Conservation (phyloP, 2,113 vertebrate genomes). For the Regulus satrapa region DNA sequence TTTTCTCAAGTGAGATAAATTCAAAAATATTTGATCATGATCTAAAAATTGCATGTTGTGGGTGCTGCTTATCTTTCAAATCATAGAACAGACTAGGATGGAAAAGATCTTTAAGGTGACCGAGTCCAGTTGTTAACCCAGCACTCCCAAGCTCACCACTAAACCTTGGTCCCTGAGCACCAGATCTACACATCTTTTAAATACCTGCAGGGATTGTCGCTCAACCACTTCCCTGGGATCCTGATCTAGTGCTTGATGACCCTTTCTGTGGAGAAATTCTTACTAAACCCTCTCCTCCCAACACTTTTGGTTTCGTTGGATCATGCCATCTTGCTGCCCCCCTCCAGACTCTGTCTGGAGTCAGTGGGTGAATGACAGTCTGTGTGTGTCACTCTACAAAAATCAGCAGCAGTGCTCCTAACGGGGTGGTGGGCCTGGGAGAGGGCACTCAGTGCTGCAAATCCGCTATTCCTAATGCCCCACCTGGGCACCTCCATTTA, state of each 20-base stretch:
- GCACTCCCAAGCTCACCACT: not conserved
- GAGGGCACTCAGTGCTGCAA: conserved; percentile 79
- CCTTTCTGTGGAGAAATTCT: not conserved
- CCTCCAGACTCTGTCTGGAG: conserved; percentile 31
- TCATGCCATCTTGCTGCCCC: conserved; percentile 42
- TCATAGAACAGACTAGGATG: not conserved
- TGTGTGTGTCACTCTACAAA: conserved; percentile 73
- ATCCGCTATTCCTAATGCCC: not conserved
- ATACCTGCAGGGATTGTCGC: not conserved
- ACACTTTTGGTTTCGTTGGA: conserved; percentile 21
- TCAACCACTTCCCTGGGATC: not conserved
- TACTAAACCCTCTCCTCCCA: not conserved
- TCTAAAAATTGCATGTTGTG: not conserved
- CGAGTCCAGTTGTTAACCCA: not conserved
- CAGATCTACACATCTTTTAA: not conserved
- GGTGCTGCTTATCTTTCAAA: not conserved
- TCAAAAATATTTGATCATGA: not conserved
- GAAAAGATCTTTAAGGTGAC: not conserved
- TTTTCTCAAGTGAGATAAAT: not conserved
- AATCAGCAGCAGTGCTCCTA: conserved; percentile 89
- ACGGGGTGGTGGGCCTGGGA: conserved; percentile 86
- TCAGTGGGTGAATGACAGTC: not conserved
- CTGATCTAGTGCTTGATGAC: not conserved
- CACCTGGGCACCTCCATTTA: not conserved
- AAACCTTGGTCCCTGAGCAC: not conserved